These are phyloP conservation scores for Melopsittacus undulatus DNA, from an alignment of 2,797 vertebrate genomes.

Conservation along the genomic window DNA sequence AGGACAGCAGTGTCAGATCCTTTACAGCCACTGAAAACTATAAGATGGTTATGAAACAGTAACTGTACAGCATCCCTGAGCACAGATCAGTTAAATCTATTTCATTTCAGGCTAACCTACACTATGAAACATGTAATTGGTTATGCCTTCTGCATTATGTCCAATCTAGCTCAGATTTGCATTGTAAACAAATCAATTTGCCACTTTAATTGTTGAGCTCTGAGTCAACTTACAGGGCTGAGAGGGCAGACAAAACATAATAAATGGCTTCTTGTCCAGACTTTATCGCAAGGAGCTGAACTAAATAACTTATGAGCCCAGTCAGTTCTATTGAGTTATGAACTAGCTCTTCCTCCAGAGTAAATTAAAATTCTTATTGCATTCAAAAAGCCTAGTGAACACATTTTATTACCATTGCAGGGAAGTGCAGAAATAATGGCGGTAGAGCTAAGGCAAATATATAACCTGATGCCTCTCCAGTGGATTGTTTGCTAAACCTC, in stretches of 20 bases:
- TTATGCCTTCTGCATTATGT: conserved; percentile 45
- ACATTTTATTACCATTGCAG: conserved; percentile 53
- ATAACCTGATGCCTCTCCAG: neutral
- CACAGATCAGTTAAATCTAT: neutral
- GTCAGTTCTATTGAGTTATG: conserved; percentile 58
- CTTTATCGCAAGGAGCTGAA: conserved; percentile 55
- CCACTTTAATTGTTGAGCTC: conserved; percentile 44
- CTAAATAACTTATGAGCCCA: conserved; percentile 58
- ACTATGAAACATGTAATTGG: conserved; percentile 18
- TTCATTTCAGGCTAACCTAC: neutral
- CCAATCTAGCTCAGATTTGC: conserved; percentile 32
- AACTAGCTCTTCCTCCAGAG: conserved; percentile 35
- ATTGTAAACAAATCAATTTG: conserved; percentile 56
- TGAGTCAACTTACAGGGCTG: conserved; percentile 2
- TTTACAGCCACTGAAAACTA: neutral
- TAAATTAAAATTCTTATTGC: conserved; percentile 68
- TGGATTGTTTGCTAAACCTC: conserved; percentile 62
- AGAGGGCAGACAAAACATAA: conserved; percentile 44
- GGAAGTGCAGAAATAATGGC: conserved; percentile 54
- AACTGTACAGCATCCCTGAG: neutral
- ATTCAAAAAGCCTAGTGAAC: conserved; percentile 47
- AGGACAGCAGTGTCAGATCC: neutral
- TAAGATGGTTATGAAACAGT: neutral
- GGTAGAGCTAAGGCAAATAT: conserved; percentile 55
- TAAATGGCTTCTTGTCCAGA: conserved; percentile 17